Conservation (phyloP, 2,797 vertebrate genomes). For the Sebastes alutus region DNA sequence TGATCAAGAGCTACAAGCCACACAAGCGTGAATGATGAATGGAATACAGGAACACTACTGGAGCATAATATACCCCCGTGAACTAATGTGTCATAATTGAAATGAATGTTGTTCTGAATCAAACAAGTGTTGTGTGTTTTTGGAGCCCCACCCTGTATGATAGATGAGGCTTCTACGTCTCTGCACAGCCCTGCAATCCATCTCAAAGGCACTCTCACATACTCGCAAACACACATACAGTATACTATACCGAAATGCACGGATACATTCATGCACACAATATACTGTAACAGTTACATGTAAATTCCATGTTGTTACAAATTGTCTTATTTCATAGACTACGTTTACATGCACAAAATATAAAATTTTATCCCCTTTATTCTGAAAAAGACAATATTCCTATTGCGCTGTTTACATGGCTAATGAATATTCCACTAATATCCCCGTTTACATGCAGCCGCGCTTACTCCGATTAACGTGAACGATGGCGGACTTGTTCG, state of each 20-base stretch:
- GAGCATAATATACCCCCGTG: constrained; percentile 45
- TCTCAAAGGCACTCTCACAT: constrained; percentile 28
- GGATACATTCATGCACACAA: not conserved
- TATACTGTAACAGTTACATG: not conserved
- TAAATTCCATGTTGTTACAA: not conserved
- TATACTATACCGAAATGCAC: not conserved
- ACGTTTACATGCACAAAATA: no score
- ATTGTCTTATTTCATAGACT: not conserved
- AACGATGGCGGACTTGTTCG: no score
- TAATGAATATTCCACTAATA: no score
- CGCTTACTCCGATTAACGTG: no score
- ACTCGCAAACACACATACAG: not conserved
- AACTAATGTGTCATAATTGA: constrained; percentile 68
- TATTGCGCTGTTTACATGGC: no score
- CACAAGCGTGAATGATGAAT: constrained; percentile 63
- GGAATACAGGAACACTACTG: constrained; percentile 30
- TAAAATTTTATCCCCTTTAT: no score
- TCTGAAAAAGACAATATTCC: no score
- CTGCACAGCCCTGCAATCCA: constrained; percentile 26
- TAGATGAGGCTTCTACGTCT: constrained; percentile 38
- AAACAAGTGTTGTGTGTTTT: constrained; percentile 58
- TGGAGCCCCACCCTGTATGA: constrained; percentile 38
- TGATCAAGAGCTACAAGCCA: constrained; percentile 44
- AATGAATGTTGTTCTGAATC: constrained; percentile 67
- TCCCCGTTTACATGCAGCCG: no score